Base-by-base conservation (phyloP, 2,888 invertebrate species). In the Altica lythri region DNA sequence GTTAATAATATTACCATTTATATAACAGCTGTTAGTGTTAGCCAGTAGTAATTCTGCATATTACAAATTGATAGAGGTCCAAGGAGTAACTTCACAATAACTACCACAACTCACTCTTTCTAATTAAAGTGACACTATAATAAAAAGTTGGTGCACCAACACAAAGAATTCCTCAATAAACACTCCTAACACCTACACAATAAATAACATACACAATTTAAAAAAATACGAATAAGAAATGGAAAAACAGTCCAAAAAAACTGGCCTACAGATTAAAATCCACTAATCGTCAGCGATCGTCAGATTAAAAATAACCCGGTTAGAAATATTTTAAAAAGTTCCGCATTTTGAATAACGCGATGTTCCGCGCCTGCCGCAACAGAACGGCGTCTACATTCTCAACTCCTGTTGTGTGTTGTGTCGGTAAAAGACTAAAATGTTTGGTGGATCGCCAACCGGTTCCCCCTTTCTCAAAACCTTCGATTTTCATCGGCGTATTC, bases 401-500 rank as follows among this genome's bases (percentile, higher is more conserved):
- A 29, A 43, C 53, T 43, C 30, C n/a, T n/a, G n/a, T n/a, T n/a
- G n/a, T n/a, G n/a, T 13, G 22, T 40, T 29, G 18, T 40, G 57
- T 53, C 50, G 53, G 50, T 34, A 29, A 46, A 57, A 44, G 46
- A 57, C 57, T 57, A 43, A n/a, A 56, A 12, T 40, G 25, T 13
- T 13, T n/a, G n/a, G n/a, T 22, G 29, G 17, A 47, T 49, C 32
- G 55, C 45, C n/a, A n/a, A n/a, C n/a, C 29, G 43, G 30, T 45
- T 55, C 46, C 55, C 58, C 58, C 55, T 51, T 57, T 46, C 51
- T 48, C 53, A 54, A n/a, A 48, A 57, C 54, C 57, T 57, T 57
- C 54, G 57, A 57, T 57, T 57, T 54, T 51, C 57, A 47, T 55
- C 45, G 22, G 42, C 13, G 38, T 45, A n/a, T n/a, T n/a, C n/a